Evolutionary conservation across 2,888 invertebrate species (phyloP).

Genomic region (Apotomis turbidana): DNA sequence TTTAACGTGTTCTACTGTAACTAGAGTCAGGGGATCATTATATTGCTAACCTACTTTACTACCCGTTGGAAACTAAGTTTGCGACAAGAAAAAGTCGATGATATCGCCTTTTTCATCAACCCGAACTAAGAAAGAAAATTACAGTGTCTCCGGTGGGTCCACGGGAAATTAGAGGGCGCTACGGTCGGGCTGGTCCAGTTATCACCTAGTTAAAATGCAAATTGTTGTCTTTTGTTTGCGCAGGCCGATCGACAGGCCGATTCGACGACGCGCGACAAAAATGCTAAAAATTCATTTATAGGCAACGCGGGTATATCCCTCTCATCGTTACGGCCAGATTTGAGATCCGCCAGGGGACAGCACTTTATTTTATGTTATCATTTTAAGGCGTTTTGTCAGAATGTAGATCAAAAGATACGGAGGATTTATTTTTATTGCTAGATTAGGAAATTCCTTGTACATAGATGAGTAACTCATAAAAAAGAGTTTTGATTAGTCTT

Average conservation of each 20-base stretch:
- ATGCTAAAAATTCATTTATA: conserved; percentile 75
- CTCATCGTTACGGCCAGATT: conserved; percentile 52
- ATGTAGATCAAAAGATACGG: conserved; percentile 1
- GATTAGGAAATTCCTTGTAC: background rate
- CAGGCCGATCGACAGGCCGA: conserved; percentile 61
- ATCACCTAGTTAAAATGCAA: conserved; percentile 81
- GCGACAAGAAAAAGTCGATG: conserved; percentile 13
- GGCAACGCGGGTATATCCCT: conserved; percentile 59
- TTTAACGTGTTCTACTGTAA: too few species aligned
- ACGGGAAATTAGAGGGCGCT: conserved; percentile 66
- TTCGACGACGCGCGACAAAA: conserved; percentile 59
- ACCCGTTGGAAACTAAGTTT: too few species aligned
- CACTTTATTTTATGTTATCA: conserved; percentile 38
- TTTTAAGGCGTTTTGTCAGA: conserved; percentile 31
- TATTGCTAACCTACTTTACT: too few species aligned
- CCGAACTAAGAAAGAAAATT: conserved; percentile 65
- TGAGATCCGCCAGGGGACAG: conserved; percentile 41
- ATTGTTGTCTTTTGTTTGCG: conserved; percentile 77
- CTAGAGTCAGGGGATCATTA: too few species aligned
- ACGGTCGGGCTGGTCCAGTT: conserved; percentile 66
- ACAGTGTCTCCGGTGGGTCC: conserved; percentile 61
- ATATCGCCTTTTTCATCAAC: conserved; percentile 53
- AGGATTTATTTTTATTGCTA: background rate
- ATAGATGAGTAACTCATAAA: background rate
- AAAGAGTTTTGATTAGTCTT: background rate